Evolutionary conservation across 2,797 vertebrate genomes (phyloP), one percentile per base, ranked within the genome.

Genomic region (Leptatherina wallacei): DNA sequence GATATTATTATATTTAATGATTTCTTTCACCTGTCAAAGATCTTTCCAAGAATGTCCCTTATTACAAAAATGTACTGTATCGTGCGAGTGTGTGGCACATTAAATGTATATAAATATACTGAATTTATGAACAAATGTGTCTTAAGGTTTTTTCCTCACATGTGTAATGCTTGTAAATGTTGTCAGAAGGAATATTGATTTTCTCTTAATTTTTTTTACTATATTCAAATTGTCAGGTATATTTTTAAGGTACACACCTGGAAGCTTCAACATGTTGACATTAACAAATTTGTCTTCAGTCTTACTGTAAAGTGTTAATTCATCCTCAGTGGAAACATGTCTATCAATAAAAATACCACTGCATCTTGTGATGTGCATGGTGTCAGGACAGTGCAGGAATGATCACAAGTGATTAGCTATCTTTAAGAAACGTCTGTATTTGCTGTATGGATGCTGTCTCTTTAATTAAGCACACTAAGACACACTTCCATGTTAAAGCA

Each of bases 301-400:
- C 6, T 49, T 49, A 10, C 47, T 4, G 2, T 22, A 11, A 49
- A 22, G 47, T 49, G n/a, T 49, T 3, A 22, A 49, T 78, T 35
- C 56, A 30, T 73, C 32, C 27, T 27, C 32, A 65, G 20, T 82
- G 54, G 59, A 81, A 81, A 71, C 30, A 11, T 64, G 52, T 69
- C 77, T 33, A 83, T 82, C 64, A 91, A 91, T 92, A 91, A 92
- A 91, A 85, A 73, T 54, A 18, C 61, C 57, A 47, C 44, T 61
- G n/a, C 56, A 47, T 60, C n/a, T 2, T 60, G 3, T 40, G 4
- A 47, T 86, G 81, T 89, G 65, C 61, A 73, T 86, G 79, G 55
- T 86, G 54, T 80, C 54, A 74, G 65, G 69, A 74, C 65, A 73
- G 58, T 66, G 47, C 76, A 82, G 77, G 57, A 69, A 5, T 18